Conservation (phyloP, 2,888 invertebrate genomes). For the Aporophyla nigra region DNA sequence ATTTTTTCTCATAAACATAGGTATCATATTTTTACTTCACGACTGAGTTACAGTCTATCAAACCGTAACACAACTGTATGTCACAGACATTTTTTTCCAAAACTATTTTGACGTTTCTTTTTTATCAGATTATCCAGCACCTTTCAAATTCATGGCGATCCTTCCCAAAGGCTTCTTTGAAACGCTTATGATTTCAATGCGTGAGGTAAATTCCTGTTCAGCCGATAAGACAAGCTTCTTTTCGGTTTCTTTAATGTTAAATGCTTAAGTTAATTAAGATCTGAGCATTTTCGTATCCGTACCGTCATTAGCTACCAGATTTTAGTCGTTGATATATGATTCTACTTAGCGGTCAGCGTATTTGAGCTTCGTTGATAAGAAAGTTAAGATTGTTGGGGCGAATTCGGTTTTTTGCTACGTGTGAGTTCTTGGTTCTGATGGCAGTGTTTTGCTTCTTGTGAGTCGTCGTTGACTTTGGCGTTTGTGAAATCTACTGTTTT, state of each 20-base stretch:
- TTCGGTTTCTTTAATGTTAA: conserved; percentile 74
- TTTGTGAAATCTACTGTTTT: not conserved
- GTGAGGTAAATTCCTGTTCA: conserved; percentile 84
- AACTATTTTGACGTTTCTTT: not conserved
- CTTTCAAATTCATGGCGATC: conserved; percentile 52
- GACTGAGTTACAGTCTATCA: not conserved
- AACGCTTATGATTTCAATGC: conserved; percentile 90
- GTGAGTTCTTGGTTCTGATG: conserved; percentile 44
- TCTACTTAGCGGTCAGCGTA: conserved; percentile 49
- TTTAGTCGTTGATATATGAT: conserved; percentile 60
- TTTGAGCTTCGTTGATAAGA: conserved; percentile 48
- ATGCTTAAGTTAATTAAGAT: conserved; percentile 86
- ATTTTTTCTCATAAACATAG: too few species aligned
- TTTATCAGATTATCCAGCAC: conserved; percentile 32
- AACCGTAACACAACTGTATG: not conserved
- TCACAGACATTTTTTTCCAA: not conserved
- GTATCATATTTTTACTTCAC: not conserved
- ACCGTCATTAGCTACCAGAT: conserved; percentile 70
- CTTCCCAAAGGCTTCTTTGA: conserved; percentile 81
- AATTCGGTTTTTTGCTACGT: conserved; percentile 57
- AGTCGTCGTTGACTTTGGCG: not conserved
- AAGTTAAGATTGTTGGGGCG: conserved; percentile 40
- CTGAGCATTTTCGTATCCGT: conserved; percentile 71
- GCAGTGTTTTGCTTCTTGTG: conserved; percentile 1
- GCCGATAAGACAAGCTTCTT: conserved; percentile 69